Conservation (phyloP, 1,140 invertebrate species). For the Ladona fulva region DNA sequence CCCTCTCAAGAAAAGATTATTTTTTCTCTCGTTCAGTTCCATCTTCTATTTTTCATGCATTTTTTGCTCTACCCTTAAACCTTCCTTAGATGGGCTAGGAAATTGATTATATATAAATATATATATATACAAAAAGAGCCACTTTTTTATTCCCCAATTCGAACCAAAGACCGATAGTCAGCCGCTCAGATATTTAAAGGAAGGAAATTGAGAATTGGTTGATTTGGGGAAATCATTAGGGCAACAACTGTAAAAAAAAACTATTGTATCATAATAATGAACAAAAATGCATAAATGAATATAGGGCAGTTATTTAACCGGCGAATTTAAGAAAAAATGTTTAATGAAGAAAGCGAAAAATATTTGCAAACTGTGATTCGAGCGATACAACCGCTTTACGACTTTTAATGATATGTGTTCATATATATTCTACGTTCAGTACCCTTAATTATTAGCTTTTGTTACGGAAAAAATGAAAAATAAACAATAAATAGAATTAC, state of each 20-base stretch:
- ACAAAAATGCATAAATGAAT: background rate
- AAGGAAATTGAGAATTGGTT: background rate
- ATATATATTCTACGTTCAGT: slow-evolving; percentile 10
- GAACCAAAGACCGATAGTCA: no score
- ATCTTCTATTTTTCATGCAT: background rate
- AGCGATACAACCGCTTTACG: background rate
- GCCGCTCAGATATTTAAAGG: background rate
- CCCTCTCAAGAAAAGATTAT: background rate
- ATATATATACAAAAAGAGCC: no score
- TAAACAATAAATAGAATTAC: background rate
- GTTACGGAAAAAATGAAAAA: background rate
- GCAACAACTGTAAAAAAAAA: background rate
- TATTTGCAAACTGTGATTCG: slow-evolving; percentile 6
- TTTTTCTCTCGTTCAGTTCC: background rate
- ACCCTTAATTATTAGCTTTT: background rate
- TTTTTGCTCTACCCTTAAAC: background rate
- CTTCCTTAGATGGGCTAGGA: background rate
- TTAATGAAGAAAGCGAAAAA: background rate
- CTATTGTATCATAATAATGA: background rate
- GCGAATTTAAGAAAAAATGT: background rate
- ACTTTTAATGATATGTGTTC: slow-evolving; percentile 3
- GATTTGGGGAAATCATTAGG: background rate
- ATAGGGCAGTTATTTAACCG: background rate
- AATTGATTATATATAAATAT: background rate
- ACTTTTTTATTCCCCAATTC: no score